Evolutionary conservation across 2,113 vertebrate species (phyloP), one percentile per base, ranked within the genome.

Genomic region (Dolichotis patagonum): DNA sequence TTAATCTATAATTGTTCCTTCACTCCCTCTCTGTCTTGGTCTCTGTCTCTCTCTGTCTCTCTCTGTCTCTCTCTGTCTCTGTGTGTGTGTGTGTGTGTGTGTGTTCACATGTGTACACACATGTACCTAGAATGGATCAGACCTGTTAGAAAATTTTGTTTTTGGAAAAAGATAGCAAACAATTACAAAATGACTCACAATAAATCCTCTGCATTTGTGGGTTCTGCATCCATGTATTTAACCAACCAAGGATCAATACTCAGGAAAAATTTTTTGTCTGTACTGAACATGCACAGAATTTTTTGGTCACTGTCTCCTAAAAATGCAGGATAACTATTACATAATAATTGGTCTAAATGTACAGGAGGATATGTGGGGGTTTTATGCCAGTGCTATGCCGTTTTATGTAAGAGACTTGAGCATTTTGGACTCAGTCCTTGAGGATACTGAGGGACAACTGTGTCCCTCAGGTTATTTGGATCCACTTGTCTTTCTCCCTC

Each of bases 1-100:
- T 85, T 93, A 65, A 93, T 65, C 43, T 78, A 92, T 14, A 89
- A 32, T 78, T 92, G 9, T 73, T 96, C 24, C 49, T 30, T 30
- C 43, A 12, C 41, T 8, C 14, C 26, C 14, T 78, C 75, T 78
- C 26, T 28, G 20, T 73, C 69, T 73, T 16, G 38, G 7, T 69
- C 32, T 69, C 30, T 67, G 17, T 65, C 30, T 65, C 17, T 65
- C 30, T 65, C 6, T 65, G 32, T 69, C 32, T 69, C 65, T 35
- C 11, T 67, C 65, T 35, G 10, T 63, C 2, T 71, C 69, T 41
- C 35, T 41, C 8, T n/a, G n/a, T 75, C 20, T 54, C 12, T 1
- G 0, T 17, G 73, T 41, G 19, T 58, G 38, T 63, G 41, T 56
- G 17, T 1, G 1, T 14, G 80, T 41, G 19, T 52, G 38, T 63